A percentile compares a stretch with the other conserved stretches of the same genome.
These are phyloP conservation scores for Drosophila niveifrons DNA, from an alignment of 2,888 invertebrate genomes.

Conservation along the genomic window DNA sequence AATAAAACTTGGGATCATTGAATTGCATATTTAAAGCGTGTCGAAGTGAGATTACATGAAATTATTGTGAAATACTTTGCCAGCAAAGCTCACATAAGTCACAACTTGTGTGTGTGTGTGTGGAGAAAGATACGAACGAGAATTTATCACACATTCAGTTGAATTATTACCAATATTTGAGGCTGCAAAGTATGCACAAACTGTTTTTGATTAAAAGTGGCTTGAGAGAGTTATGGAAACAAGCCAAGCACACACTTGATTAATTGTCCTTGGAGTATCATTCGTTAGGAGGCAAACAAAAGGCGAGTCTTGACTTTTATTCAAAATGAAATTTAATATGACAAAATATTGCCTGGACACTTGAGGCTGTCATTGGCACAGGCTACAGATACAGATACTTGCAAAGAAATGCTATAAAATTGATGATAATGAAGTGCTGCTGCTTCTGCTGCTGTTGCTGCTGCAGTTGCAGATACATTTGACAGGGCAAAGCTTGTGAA, in stretches of 20 bases:
- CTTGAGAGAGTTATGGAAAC: conserved; percentile 20
- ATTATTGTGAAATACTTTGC: conserved; percentile 8
- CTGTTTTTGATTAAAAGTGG: conserved; percentile 40
- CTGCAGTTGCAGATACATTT: conserved; percentile 68
- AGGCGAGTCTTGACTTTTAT: conserved; percentile 53
- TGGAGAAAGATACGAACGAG: not conserved
- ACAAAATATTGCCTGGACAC: conserved; percentile 67
- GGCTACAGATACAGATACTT: conserved; percentile 25
- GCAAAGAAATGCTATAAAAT: conserved; percentile 39
- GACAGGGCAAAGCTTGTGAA: conserved; percentile 64
- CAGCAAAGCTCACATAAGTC: not conserved
- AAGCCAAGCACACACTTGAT: conserved; percentile 49
- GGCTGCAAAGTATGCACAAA: conserved; percentile 20
- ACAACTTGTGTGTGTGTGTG: not conserved
- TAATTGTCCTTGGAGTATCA: conserved; percentile 59
- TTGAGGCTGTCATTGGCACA: conserved; percentile 64
- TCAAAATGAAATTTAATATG: conserved; percentile 67
- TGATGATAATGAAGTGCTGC: conserved; percentile 72
- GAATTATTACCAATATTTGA: conserved; percentile 18
- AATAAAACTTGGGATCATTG: conserved; percentile 18
- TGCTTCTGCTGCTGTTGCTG: conserved; percentile 40
- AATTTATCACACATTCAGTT: conserved; percentile 18
- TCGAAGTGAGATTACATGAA: conserved; percentile 10
- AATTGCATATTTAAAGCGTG: conserved; percentile 18
- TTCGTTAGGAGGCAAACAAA: conserved; percentile 31